Evolutionary conservation across 2,113 vertebrate genomes (phyloP).

Genomic region (Salvator merianae): DNA sequence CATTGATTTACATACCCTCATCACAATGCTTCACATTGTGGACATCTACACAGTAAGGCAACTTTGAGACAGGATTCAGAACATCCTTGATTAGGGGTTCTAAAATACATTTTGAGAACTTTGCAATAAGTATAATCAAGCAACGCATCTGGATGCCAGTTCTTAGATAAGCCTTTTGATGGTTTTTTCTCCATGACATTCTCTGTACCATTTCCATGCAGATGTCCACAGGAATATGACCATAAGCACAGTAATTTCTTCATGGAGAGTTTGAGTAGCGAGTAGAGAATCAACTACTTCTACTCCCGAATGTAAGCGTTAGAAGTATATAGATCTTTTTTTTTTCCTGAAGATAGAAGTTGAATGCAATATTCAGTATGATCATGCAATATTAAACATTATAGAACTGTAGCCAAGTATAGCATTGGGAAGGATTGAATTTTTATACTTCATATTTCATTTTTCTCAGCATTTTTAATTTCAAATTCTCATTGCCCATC

Average conservation of each 20-base stretch:
- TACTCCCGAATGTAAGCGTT: neutral
- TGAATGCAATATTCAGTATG: conserved; percentile 10
- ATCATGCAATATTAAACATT: conserved; percentile 23
- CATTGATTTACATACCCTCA: neutral
- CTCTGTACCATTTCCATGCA: neutral
- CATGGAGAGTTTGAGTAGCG: neutral
- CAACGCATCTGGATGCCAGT: neutral
- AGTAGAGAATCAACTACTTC: neutral
- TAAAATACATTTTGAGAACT: neutral
- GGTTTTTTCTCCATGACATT: neutral
- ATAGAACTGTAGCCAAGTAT: neutral
- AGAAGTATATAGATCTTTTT: conserved; percentile 9
- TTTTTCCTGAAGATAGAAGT: neutral
- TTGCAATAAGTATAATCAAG: no score
- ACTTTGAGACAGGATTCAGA: neutral
- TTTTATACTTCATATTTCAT: neutral
- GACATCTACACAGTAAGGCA: neutral
- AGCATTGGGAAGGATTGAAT: neutral
- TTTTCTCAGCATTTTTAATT: conserved; percentile 18
- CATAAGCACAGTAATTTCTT: neutral
- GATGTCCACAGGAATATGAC: neutral
- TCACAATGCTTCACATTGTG: neutral
- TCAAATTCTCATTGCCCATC: conserved; percentile 1
- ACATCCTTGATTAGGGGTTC: neutral
- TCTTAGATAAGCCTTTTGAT: neutral